These are phyloP conservation scores for Aplidium turbinatum DNA, from an alignment of 23 tunicate species.

Conservation along the genomic window DNA sequence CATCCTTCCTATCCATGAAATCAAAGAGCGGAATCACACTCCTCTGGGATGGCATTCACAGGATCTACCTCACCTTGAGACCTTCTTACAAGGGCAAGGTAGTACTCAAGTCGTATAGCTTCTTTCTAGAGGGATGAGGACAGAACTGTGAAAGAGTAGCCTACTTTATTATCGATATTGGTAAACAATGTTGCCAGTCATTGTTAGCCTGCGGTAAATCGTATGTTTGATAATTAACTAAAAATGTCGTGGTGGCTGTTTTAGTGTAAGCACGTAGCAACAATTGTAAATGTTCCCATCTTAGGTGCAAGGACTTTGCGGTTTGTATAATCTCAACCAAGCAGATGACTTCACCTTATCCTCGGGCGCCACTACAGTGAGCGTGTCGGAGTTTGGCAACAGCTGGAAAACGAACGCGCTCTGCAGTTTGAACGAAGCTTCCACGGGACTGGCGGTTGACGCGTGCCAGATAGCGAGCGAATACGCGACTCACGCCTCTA, in stretches of 20 bases:
- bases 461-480: constrained; percentile 69
- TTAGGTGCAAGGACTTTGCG: constrained; percentile 88
- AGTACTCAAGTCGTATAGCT: no score
- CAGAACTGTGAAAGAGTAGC: no score
- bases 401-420: constrained; percentile 76
- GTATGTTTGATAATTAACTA: no score
- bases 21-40: constrained; percentile 55
- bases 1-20: constrained; percentile 45
- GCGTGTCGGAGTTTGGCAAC: constrained; percentile 86
- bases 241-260: no score
- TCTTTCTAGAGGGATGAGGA: no score
- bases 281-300: no score
- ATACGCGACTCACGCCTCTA: constrained; percentile 54
- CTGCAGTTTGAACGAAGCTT: constrained; percentile 42
- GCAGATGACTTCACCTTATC: constrained; percentile 79
- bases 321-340: constrained; percentile 81
- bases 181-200: no score
- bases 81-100: constrained; percentile 76
- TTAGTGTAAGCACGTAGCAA: no score
- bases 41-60: constrained; percentile 78
- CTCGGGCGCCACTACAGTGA: constrained; percentile 61
- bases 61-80: constrained; percentile 60
- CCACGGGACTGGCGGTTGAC: constrained; percentile 82
- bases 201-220: no score
- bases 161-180: no score